Evolutionary conservation across 1,140 invertebrate species (phyloP), one percentile per base, ranked within the genome.

Genomic region (Drosophila persimilis): DNA sequence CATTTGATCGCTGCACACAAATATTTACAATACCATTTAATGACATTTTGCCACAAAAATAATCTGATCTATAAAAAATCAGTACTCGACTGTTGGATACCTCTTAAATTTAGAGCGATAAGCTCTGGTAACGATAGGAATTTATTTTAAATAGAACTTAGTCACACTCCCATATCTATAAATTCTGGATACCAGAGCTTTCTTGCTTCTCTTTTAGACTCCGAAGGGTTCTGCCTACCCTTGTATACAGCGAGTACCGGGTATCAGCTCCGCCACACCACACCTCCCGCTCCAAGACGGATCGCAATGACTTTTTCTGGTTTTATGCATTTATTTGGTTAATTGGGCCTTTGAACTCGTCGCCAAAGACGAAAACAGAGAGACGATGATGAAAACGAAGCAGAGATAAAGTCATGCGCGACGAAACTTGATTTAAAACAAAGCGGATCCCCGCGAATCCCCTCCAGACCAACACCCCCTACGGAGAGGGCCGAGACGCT

Each of bases 321-420:
- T 65, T 67, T 64, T 41, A 65, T 80, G 73, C 77, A 76, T 77
- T 65, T 76, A 80, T 84, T 85, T 86, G 69, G 74, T 81, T 88
- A 81, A 86, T 86, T 86, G 81, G 77, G 81, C 77, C 78, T 86
- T 86, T 88, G 81, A 86, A 86, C 81, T 86, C 81, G 43, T 53
- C 51, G 51, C 51, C 29, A 26, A 56, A 53, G 56, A 31, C 69
- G 64, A 35, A 45, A 65, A 59, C 56, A 35, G 11, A 41, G 53
- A 29, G 50, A 54, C 47, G 47, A 63, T 77, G 75, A 58, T 76
- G 69, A 88, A 83, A 86, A 76, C 50, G 47, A 55, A 64, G 64
- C 72, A 54, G 69, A 76, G 62, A 86, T 86, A 86, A 86, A 77
- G 77, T 77, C 80, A 86, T 59, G 54, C 53, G 45, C 48, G 64